These are phyloP conservation scores for Scaptomyza caliginosa DNA, from an alignment of 2,888 invertebrate genomes.

Conservation along the genomic window DNA sequence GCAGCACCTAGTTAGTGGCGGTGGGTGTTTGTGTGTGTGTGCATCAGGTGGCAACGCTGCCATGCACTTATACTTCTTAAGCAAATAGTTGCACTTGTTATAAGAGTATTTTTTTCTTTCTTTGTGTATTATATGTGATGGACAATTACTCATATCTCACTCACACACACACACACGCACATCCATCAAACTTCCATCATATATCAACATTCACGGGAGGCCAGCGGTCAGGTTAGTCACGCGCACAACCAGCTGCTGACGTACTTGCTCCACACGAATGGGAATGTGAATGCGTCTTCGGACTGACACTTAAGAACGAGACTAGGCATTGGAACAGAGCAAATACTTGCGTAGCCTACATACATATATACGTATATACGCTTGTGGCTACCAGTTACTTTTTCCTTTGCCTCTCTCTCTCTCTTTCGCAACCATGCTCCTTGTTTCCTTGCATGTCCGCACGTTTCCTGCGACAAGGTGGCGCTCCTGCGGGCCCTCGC, in stretches of 20 bases:
- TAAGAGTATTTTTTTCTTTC: neutral
- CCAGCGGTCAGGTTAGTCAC: conserved; percentile 36
- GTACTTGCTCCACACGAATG: conserved; percentile 22
- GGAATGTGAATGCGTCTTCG: neutral
- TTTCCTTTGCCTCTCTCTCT: neutral
- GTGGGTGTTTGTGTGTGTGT: neutral
- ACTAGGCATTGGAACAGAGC: conserved; percentile 7
- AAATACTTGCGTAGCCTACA: conserved; percentile 38
- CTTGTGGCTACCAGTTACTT: conserved; percentile 39
- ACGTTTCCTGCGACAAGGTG: conserved; percentile 61
- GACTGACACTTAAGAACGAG: neutral
- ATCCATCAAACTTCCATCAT: conserved; percentile 43
- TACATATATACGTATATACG: conserved; percentile 40
- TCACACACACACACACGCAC: conserved; percentile 7
- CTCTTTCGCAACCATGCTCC: neutral
- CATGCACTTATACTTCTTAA: conserved; percentile 13
- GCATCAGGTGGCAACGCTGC: conserved; percentile 26
- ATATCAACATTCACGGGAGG: conserved; percentile 30
- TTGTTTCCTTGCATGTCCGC: conserved; percentile 66
- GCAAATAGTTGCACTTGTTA: conserved; percentile 24
- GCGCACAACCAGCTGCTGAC: conserved; percentile 36
- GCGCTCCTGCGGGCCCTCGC: conserved; percentile 7
- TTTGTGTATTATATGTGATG: conserved; percentile 13
- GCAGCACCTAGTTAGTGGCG: conserved; percentile 4
- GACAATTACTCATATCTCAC: conserved; percentile 8